phyloP scores from a whole-genome alignment of 2,888 invertebrate genomes.

The Temnothorax ravouxi region DNA sequence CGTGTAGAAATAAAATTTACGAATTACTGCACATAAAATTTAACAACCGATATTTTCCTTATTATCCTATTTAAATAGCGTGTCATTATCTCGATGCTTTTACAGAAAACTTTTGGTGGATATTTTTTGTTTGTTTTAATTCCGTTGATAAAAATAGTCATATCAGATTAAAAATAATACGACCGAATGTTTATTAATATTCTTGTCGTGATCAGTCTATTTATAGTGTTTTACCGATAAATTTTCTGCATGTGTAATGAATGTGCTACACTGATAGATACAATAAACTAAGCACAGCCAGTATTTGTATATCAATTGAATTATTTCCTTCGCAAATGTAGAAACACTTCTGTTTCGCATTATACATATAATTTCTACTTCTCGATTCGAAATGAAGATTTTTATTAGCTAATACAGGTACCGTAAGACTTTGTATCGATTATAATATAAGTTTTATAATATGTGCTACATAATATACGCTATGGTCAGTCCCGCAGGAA shows the following conservation, averaged over 20 bases:
- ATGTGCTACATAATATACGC: no score
- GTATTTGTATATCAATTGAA: background rate
- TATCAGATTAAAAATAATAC: background rate
- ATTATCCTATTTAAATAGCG: background rate
- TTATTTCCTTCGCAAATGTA: background rate
- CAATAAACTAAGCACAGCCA: background rate
- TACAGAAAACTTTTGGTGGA: background rate
- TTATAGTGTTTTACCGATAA: background rate
- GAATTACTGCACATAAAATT: background rate
- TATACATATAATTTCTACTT: background rate
- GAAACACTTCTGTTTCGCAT: background rate
- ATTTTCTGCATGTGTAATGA: background rate
- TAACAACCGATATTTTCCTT: background rate
- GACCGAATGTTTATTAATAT: background rate
- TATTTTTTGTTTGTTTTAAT: background rate
- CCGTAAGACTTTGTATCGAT: background rate
- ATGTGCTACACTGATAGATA: background rate
- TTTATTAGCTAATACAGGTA: background rate
- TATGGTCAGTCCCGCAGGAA: slow-evolving; percentile 43
- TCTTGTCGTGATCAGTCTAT: background rate
- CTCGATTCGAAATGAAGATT: background rate
- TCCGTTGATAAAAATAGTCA: background rate
- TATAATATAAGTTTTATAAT: background rate
- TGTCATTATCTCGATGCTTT: background rate
- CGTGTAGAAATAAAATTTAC: background rate